Evolutionary conservation across 2,113 vertebrate species (phyloP), one percentile per base, ranked within the genome.

Genomic region (Xyrauchen texanus): DNA sequence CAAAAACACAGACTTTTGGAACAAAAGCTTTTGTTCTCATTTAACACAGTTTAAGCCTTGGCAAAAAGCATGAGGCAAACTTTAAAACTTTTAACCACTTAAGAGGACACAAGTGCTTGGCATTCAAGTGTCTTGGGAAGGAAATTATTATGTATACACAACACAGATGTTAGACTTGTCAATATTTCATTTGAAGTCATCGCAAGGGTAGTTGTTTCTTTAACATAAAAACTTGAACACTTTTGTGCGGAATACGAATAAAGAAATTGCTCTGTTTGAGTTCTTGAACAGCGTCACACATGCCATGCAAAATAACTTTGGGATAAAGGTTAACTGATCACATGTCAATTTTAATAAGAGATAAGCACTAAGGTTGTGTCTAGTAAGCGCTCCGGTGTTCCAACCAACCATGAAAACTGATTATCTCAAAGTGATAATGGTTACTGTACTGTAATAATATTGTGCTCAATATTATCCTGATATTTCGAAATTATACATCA

Each of bases 101-200:
- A 5, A 66, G 67, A 11, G 0, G 64, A 75, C 71, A 57, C 76
- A 86, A 57, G 78, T 42, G 34, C 77, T 78, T 84, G 78, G 82
- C 47, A 57, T 46, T 76, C 71, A 51, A 21, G 4, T 5, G 15
- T 55, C 8, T 42, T 34, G 45, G 42, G n/a, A 60, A 4, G 4
- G 13, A 74, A 34, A 74, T 47, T 16, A 51, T 42, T 74, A 7
- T 63, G n/a, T 9, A 58, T 52, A 86, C 51, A 83, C 9, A 66
- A 15, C 83, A 77, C 8, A 5, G 46, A 76, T 60, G 52, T 65
- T 52, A 81, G 79, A 79, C 74, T 55, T 69, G 55, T 16, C 81
- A 88, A 85, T 82, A 86, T 85, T 87, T 82, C 66, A 84, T 83
- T 81, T 55, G 13, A 68, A 45, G 68, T 77, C 21, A 83, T 34